Evolutionary conservation across 2,797 vertebrate genomes (phyloP).

Genomic region (Hemibagrus guttatus): DNA sequence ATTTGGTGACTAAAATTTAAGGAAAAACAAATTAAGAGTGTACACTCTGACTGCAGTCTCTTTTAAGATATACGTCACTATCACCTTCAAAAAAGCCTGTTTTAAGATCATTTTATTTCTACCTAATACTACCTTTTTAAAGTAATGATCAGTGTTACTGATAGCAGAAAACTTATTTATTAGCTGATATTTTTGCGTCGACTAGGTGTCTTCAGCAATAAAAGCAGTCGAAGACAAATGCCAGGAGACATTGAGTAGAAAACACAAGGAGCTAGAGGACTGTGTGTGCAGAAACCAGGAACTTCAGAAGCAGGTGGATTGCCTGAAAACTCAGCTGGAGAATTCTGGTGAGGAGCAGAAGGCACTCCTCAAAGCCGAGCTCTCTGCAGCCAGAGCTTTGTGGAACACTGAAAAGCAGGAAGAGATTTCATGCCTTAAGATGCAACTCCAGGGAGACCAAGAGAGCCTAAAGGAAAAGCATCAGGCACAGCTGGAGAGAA

Average conservation of each 20-base stretch:
- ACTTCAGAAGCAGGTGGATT: slow-evolving; percentile 77
- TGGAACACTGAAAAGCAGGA: slow-evolving; percentile 91
- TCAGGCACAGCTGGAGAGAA: slow-evolving; percentile 73
- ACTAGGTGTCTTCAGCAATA: slow-evolving; percentile 68
- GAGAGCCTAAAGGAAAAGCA: slow-evolving; percentile 71
- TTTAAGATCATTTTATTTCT: neutral
- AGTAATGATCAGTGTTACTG: neutral
- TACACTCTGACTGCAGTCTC: neutral
- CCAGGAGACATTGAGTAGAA: slow-evolving; percentile 71
- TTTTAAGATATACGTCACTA: neutral
- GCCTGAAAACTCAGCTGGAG: slow-evolving; percentile 79
- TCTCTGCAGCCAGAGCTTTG: slow-evolving; percentile 81
- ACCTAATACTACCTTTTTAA: no score
- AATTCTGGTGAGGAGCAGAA: slow-evolving; percentile 77
- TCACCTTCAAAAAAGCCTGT: neutral
- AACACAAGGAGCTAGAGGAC: slow-evolving; percentile 59
- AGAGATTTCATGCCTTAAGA: slow-evolving; percentile 81
- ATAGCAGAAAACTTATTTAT: slow-evolving; percentile 13
- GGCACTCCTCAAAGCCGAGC: slow-evolving; percentile 81
- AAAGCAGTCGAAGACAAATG: slow-evolving; percentile 79
- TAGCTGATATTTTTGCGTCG: neutral
- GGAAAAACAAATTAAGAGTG: neutral
- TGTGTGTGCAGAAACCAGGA: slow-evolving; percentile 64
- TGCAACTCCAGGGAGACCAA: slow-evolving; percentile 80
- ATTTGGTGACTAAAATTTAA: neutral